Conservation (phyloP, 30 jellyfish, hydroid and myxozoan genomes). For the Aurelia coerulea region DNA sequence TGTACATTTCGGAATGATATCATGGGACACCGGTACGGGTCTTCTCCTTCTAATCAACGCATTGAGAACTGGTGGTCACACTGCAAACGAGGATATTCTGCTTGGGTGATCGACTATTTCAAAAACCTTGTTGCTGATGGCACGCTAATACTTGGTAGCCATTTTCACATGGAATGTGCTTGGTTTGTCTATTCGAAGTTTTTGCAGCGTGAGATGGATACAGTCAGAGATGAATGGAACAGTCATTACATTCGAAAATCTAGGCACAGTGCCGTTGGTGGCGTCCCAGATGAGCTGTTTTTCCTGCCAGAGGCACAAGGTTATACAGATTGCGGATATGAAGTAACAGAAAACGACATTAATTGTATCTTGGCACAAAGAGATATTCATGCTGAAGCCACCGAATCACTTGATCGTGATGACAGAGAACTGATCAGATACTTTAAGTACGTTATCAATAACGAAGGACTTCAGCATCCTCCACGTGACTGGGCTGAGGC, state of each 20-base stretch:
- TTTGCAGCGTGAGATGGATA: slow-evolving; percentile 11
- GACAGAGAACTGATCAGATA: slow-evolving; percentile 27
- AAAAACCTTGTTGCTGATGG: slow-evolving; percentile 1
- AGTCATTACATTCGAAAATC: slow-evolving; percentile 4
- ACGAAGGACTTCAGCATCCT: slow-evolving; percentile 37
- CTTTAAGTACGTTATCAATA: slow-evolving; percentile 44
- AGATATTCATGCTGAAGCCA: slow-evolving; percentile 15
- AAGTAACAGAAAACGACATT: not conserved
- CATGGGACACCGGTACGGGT: slow-evolving; percentile 33
- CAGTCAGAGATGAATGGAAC: slow-evolving; percentile 16
- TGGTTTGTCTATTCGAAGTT: slow-evolving; percentile 13
- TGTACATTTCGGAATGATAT: slow-evolving; percentile 14
- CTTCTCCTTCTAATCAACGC: slow-evolving; percentile 36
- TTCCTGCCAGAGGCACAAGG: slow-evolving; percentile 1
- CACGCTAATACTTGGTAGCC: not conserved
- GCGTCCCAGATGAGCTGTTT: slow-evolving; percentile 22
- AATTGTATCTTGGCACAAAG: slow-evolving; percentile 15
- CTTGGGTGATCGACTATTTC: slow-evolving; percentile 38
- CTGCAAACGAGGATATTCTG: slow-evolving; percentile 11
- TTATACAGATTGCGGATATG: not conserved
- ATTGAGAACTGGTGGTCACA: slow-evolving; percentile 46
- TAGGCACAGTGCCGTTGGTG: slow-evolving; percentile 17
- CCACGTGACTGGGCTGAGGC: slow-evolving; percentile 69
- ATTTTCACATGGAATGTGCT: slow-evolving; percentile 8
- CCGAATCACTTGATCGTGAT: not conserved